Conservation (phyloP, 92 coral and sea anemone genomes). For the Plumapathes pennacea region DNA sequence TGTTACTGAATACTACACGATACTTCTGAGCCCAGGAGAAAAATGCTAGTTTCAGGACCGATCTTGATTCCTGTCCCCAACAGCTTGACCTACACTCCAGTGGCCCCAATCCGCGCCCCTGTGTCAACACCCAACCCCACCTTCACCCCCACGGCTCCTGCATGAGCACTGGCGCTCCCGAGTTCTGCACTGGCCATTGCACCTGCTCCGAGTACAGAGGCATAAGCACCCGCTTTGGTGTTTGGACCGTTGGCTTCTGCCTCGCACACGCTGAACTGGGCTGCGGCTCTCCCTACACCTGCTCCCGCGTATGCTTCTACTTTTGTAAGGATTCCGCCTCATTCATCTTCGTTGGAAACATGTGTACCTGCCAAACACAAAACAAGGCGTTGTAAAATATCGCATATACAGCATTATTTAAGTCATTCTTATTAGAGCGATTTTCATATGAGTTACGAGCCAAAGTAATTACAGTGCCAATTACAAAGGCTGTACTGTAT, state of each 20-base stretch:
- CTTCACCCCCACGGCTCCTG: constrained; percentile 3
- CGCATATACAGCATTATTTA: too few species aligned
- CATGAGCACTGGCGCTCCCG: constrained; percentile 4
- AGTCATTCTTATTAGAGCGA: too few species aligned
- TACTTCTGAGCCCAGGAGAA: background rate
- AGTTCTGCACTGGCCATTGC: constrained; percentile 7
- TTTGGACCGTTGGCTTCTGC: constrained; percentile 7
- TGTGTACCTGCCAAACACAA: background rate
- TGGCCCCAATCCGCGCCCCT: background rate
- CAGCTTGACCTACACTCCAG: constrained; percentile 2
- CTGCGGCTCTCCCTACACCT: constrained; percentile 4
- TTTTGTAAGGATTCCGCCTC: background rate
- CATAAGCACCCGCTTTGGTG: background rate
- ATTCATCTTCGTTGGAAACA: background rate
- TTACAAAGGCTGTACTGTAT: too few species aligned
- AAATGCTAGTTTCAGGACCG: constrained; percentile 2
- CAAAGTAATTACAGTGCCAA: too few species aligned
- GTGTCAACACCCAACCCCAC: constrained; percentile 2
- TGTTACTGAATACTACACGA: background rate
- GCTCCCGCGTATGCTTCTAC: constrained; percentile 6
- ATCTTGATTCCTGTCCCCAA: constrained; percentile 1
- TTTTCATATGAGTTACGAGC: too few species aligned
- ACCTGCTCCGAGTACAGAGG: background rate
- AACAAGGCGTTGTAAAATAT: too few species aligned
- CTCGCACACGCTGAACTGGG: constrained; percentile 1